Base-by-base conservation (phyloP, 2,888 invertebrate genomes). In the Phymatocera aterrima region DNA sequence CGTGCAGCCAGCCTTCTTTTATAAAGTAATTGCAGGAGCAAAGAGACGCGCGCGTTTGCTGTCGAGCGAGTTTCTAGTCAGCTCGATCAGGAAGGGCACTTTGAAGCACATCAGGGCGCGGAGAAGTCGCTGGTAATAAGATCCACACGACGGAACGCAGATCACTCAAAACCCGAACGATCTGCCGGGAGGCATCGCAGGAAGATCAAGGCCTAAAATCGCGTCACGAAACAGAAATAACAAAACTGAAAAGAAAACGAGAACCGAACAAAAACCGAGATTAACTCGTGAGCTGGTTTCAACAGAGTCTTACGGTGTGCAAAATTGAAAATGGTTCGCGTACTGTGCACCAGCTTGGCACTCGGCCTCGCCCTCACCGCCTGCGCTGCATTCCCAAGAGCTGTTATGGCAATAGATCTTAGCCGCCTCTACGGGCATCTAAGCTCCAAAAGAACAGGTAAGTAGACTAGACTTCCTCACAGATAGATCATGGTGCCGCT, bases 391-490 rank as follows among this genome's bases (percentile, higher is more conserved):
- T 92, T 94, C 87, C 95, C 95, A 70, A 93, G 93, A 85, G 92
- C 93, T 78, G 94, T 93, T 84, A 92, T 93, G 89, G 95, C 95
- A 82, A 94, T 97, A 85, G 96, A 97, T 92, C 93, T 97, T 85
- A 95, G 95, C 91, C 94, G 95, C 82, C 93, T 97, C 79, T 96
- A 97, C 87, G 96, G 96, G 21, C 96, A 96, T 89, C 91, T 93
- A 83, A 94, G 93, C 87, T 92, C 93, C 81, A 95, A 95, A 89
- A 91, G 95, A 84, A 94, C 94, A 84, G 95, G 95, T 95, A 87
- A 93, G 94, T 91, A n/a, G n/a, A n/a, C 75, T 21, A 51, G 12
- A 28, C 51, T 34, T 15, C 21, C 18, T n/a, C n/a, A n/a, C n/a
- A n/a, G n/a, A n/a, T n/a, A n/a, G n/a, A 48, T 34, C 70, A n/a